Base-by-base conservation (phyloP, 2,797 vertebrate species). In the Myripristis murdjan region DNA sequence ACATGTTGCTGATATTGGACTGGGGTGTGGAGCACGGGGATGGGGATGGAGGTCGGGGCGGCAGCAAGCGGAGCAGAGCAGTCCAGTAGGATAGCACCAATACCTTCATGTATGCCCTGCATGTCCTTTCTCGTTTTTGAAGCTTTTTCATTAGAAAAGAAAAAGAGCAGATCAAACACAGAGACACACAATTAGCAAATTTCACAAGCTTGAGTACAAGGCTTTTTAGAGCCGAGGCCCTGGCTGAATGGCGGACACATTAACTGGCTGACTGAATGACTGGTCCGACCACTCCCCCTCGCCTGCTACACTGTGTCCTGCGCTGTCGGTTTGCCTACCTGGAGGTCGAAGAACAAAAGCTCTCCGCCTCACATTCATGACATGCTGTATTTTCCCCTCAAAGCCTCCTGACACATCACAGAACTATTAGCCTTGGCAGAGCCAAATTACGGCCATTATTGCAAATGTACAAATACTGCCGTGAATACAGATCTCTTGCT, bases 61-160 rank as follows among this genome's bases (percentile, higher is more conserved):
- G 93, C 92, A 92, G 93, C 93, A 90, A 87, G 93, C 93, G 94
- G 91, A 85, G 84, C 75, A 90, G 91, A 93, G 84, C 84, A 82
- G 90, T 91, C 63, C 89, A 88, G 84, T 85, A 94, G 94, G 93
- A 91, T 93, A 92, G 95, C 95, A 95, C 93, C 78, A 94, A 95
- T 99, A 99, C 98, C 98, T 99, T 99, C 97, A 98, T 97, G 92
- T 98, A 99, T 81, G 97, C 97, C 95, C 97, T 98, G 97, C 98
- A 99, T 92, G 98, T 99, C 97, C 97, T 98, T 96, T 99, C 98
- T 95, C 98, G 95, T 95, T 98, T 99, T 96, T 99, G 98, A 94
- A 99, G 98, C 98, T 99, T 98, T 96, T 84, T 79, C 89, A 77
- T 70, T 85, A 73, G 88, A 89, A 70, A 81, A 85, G 79, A 82